phyloP scores from a whole-genome alignment of 2,888 invertebrate species.

The Chrysodeixis includens region DNA sequence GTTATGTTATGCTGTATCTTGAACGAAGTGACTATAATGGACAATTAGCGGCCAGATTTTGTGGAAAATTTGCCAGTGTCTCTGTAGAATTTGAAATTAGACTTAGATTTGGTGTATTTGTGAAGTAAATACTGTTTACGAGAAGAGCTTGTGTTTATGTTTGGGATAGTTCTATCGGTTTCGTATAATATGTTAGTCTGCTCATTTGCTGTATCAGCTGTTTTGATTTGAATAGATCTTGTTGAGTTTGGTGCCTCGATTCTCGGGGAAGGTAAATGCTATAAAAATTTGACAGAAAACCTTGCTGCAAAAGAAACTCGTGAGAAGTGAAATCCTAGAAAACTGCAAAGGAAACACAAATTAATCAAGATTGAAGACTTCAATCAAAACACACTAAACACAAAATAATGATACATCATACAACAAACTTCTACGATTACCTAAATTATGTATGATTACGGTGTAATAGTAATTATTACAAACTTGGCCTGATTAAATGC shows the following conservation, averaged over 20 bases:
- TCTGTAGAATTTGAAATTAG: background rate
- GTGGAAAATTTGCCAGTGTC: background rate
- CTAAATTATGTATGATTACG: slow-evolving; percentile 43
- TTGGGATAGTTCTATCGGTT: too few species aligned
- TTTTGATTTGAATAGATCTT: too few species aligned
- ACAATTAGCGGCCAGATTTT: background rate
- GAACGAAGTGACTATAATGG: background rate
- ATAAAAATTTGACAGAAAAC: too few species aligned
- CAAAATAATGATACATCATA: slow-evolving; percentile 28
- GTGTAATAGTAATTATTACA: slow-evolving; percentile 49
- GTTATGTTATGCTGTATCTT: background rate
- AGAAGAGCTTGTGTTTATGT: too few species aligned
- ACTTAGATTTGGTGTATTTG: background rate
- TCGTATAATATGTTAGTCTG: too few species aligned
- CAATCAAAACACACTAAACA: slow-evolving; percentile 1
- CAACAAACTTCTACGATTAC: slow-evolving; percentile 26
- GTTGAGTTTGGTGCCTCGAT: too few species aligned
- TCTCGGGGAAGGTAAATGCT: too few species aligned
- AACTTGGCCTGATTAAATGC: slow-evolving; percentile 51
- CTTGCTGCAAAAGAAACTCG: too few species aligned
- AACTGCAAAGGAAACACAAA: background rate
- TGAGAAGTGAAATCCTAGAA: too few species aligned
- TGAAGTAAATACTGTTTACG: background rate
- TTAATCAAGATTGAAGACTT: background rate
- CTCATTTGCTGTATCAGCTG: too few species aligned